Percentiles rank a stretch among this genome's conserved stretches.
phyloP scores from a whole-genome alignment of 2,797 vertebrate genomes.

The Protonibea diacanthus region DNA sequence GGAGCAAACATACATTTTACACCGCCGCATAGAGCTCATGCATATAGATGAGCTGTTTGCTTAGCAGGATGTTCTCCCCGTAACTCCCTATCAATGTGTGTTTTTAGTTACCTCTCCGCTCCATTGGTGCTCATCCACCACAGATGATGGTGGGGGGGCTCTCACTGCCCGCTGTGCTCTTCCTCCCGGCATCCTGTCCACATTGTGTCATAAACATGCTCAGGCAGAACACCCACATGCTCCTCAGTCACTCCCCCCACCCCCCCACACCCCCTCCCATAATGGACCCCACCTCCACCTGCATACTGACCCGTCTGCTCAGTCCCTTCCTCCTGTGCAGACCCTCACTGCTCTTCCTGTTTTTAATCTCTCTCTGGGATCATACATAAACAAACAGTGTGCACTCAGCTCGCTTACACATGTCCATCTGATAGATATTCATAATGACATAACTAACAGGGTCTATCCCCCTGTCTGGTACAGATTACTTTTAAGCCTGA shows the following conservation, averaged over 20 bases:
- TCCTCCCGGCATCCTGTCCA: conserved; percentile 72
- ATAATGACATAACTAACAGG: conserved; percentile 54
- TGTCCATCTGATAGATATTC: conserved; percentile 36
- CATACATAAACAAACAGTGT: conserved; percentile 54
- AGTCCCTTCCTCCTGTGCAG: conserved; percentile 50
- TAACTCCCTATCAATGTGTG: conserved; percentile 22
- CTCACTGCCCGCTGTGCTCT: conserved; percentile 8
- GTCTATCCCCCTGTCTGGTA: conserved; percentile 46
- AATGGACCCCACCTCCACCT: conserved; percentile 65
- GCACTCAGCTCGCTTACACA: conserved; percentile 33
- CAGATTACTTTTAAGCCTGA: conserved; percentile 58
- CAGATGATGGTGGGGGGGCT: conserved; percentile 12
- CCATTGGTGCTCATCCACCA: conserved; percentile 40
- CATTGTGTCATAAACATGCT: conserved; percentile 56
- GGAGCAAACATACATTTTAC: conserved; percentile 6
- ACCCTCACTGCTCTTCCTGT: conserved; percentile 70
- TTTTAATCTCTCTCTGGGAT: conserved; percentile 58
- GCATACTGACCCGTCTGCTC: conserved; percentile 49
- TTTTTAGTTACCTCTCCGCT: conserved; percentile 41
- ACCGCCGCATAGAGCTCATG: background rate
- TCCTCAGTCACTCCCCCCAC: conserved; percentile 20
- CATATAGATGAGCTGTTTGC: conserved; percentile 38
- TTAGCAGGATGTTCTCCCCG: conserved; percentile 25
- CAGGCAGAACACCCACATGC: conserved; percentile 30
- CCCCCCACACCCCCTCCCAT: background rate